These are phyloP conservation scores for Apis laboriosa DNA, from an alignment of 1,140 invertebrate genomes.

Conservation along the genomic window DNA sequence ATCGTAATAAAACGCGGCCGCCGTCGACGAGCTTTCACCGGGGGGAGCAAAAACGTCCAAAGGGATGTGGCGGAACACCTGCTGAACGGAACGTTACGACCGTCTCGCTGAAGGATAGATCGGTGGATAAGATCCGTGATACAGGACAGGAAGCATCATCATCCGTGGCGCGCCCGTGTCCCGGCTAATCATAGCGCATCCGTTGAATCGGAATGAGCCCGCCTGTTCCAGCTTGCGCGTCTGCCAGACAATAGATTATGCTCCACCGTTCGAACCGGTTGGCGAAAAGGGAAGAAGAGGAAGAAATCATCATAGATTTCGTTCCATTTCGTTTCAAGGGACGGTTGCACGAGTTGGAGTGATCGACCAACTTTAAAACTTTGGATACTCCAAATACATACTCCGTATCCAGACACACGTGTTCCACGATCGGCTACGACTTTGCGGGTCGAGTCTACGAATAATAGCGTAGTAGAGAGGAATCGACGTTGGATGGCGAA, in stretches of 20 bases:
- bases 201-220: constrained; percentile 33
- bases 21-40: constrained; percentile 34
- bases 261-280: too few relatives aligned
- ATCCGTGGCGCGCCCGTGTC: constrained; percentile 1
- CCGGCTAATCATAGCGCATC: constrained; percentile 36
- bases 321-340: background rate
- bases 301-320: background rate
- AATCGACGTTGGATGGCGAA: background rate
- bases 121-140: constrained; percentile 25
- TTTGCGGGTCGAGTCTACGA: constrained; percentile 57
- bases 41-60: constrained; percentile 21
- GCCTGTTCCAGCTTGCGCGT: background rate
- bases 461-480: background rate
- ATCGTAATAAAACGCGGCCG: constrained; percentile 26
- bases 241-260: too few relatives aligned
- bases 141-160: constrained; percentile 11
- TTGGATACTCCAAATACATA: too few relatives aligned
- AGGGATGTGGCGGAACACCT: constrained; percentile 12
- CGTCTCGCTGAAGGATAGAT: constrained; percentile 19
- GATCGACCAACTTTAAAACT: background rate
- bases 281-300: too few relatives aligned
- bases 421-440: constrained; percentile 28
- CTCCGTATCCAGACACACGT: background rate
- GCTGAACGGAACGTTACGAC: constrained; percentile 23
- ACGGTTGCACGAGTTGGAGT: background rate